Evolutionary conservation across 2,797 vertebrate genomes (phyloP), one percentile per base, ranked within the genome.

Genomic region (Craterocephalus amniculus): DNA sequence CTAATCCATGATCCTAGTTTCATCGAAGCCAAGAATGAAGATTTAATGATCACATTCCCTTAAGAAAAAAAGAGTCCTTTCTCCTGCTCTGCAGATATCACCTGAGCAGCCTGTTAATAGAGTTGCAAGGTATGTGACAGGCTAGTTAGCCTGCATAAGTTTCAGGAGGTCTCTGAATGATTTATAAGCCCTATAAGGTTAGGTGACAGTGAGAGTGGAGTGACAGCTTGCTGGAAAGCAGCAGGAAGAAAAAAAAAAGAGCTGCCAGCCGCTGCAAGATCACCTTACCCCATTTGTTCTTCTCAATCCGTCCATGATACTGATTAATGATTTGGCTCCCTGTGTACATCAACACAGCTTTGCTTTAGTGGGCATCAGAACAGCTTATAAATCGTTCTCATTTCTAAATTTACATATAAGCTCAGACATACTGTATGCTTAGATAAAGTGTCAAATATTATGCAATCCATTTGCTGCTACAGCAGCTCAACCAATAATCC

Each of bases 271-370:
- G 71, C 84, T 63, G 51, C 58, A 36, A 1, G 87, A 73, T 94
- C 88, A 75, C 24, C 54, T 94, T 94, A 83, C 93, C 45, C 45
- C 66, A 72, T 88, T 89, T 89, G 84, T 91, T 84, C 74, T 65
- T 70, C 79, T 86, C 84, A 81, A 27, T 82, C 68, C 83, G 60
- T 72, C 79, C 83, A 58, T 82, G 84, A 87, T 91, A 87, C 89
- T 86, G 92, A 92, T 94, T 93, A 89, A 88, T 81, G 89, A 93
- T 89, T 92, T 90, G 76, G 63, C 70, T 71, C 34, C n/a, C 16
- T 6, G 10, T 34, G 24, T 59, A 63, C 70, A 24, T 78, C 67
- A 78, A 34, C 57, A n/a, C 63, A 78, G 81, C 88, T 86, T 88
- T 92, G 91, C 87, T 93, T 93, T 84, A 82, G 12, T 49, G 6